These are phyloP conservation scores for Champsocephalus gunnari DNA, from an alignment of 2,797 vertebrate genomes.

Conservation along the genomic window DNA sequence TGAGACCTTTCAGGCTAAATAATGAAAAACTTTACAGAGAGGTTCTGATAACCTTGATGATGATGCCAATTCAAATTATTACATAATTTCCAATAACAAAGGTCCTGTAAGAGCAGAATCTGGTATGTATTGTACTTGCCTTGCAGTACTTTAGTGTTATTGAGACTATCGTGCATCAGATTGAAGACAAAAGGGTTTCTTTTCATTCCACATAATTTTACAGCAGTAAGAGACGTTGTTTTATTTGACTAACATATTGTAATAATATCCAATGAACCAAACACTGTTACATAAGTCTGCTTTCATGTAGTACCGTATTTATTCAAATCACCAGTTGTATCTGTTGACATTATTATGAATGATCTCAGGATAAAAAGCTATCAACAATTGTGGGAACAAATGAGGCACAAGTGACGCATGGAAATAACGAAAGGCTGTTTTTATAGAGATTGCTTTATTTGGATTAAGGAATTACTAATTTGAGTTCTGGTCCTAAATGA, in stretches of 20 bases:
- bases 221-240: neutral
- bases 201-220: neutral
- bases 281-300: slow-evolving; percentile 1
- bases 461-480: no score
- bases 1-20: no score
- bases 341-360: slow-evolving; percentile 21
- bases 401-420: neutral
- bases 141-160: slow-evolving; percentile 29
- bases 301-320: slow-evolving; percentile 11
- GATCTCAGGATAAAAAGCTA: slow-evolving; percentile 8
- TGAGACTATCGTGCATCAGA: slow-evolving; percentile 28
- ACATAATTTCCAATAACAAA: neutral
- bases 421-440: slow-evolving; percentile 7
- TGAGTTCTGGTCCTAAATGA: no score
- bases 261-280: slow-evolving; percentile 19
- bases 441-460: neutral
- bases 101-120: slow-evolving; percentile 3
- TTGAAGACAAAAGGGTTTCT: slow-evolving; percentile 11
- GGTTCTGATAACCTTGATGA: neutral
- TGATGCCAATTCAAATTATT: neutral
- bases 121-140: slow-evolving; percentile 10
- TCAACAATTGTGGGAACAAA: neutral
- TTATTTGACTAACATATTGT: slow-evolving; percentile 10
- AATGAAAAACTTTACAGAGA: neutral
- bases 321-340: slow-evolving; percentile 13